These are phyloP conservation scores for Yponomeuta plumbellus DNA, from an alignment of 2,888 invertebrate species.

Conservation along the genomic window DNA sequence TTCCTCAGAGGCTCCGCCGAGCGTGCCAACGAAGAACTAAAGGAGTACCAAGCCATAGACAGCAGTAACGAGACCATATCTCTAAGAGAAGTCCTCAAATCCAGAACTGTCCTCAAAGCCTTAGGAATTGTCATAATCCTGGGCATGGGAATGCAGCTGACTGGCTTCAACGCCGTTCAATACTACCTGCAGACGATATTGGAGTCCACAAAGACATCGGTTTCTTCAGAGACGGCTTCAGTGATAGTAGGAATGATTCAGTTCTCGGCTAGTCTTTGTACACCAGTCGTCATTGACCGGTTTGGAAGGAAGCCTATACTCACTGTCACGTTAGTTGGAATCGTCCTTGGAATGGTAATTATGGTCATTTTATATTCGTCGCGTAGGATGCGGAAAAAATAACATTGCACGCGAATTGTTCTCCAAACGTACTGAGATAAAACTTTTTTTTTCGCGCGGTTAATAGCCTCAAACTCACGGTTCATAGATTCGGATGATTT, in stretches of 20 bases:
- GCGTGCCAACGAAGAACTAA: conserved; percentile 22
- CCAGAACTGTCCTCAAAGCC: conserved; percentile 34
- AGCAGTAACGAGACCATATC: conserved; percentile 23
- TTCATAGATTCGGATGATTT: no score
- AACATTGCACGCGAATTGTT: no score
- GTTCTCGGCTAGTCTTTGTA: conserved; percentile 40
- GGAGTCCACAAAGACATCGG: conserved; percentile 43
- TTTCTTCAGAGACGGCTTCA: conserved; percentile 44
- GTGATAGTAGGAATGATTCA: conserved; percentile 48
- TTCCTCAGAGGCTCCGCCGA: conserved; percentile 22
- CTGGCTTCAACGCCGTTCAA: conserved; percentile 45
- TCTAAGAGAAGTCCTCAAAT: conserved; percentile 28
- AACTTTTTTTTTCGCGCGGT: no score
- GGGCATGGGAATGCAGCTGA: conserved; percentile 32
- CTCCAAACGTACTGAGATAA: no score
- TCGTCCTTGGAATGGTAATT: conserved; percentile 41
- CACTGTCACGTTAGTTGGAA: conserved; percentile 31
- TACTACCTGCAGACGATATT: conserved; percentile 53
- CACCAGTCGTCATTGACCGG: conserved; percentile 37
- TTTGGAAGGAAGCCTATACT: conserved; percentile 39
- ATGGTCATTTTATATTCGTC: background rate
- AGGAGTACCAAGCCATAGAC: conserved; percentile 20
- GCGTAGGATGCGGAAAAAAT: background rate
- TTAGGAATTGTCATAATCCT: conserved; percentile 31
- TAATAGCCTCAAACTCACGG: no score